Conservation (phyloP, 2,113 vertebrate genomes). For the Melospiza georgiana region DNA sequence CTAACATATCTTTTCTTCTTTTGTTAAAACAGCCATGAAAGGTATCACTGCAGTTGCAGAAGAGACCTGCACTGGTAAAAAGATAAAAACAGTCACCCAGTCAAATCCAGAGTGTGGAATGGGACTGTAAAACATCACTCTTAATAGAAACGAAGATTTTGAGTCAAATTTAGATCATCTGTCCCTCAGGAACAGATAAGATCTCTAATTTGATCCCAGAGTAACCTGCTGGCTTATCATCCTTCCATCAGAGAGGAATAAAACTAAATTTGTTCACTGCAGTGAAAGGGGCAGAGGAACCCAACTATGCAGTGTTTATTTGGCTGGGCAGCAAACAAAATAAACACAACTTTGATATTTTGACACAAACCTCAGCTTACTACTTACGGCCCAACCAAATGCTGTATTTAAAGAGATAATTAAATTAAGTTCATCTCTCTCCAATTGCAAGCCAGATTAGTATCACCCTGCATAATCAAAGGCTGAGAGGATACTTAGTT, state of each 20-base stretch:
- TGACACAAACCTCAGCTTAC: neutral
- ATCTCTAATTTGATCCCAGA: neutral
- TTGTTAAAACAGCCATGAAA: neutral
- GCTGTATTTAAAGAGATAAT: neutral
- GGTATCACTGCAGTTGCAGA: neutral
- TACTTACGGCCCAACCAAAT: neutral
- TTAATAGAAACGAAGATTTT: neutral
- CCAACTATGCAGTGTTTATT: neutral
- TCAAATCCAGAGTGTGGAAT: neutral
- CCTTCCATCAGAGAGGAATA: neutral
- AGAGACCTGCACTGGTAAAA: neutral
- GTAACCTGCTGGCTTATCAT: neutral
- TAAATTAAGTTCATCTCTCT: neutral
- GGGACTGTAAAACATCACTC: neutral
- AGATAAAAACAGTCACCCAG: neutral
- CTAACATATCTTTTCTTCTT: neutral
- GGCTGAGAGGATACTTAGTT: neutral
- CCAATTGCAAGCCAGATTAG: neutral
- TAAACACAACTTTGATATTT: neutral
- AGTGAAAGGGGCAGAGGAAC: neutral
- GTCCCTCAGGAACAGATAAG: neutral
- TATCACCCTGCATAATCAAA: neutral
- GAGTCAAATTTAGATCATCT: neutral
- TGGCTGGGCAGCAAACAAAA: neutral
- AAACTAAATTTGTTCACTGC: neutral